Conservation (phyloP, 2,797 vertebrate species). For the Bradypus variegatus region DNA sequence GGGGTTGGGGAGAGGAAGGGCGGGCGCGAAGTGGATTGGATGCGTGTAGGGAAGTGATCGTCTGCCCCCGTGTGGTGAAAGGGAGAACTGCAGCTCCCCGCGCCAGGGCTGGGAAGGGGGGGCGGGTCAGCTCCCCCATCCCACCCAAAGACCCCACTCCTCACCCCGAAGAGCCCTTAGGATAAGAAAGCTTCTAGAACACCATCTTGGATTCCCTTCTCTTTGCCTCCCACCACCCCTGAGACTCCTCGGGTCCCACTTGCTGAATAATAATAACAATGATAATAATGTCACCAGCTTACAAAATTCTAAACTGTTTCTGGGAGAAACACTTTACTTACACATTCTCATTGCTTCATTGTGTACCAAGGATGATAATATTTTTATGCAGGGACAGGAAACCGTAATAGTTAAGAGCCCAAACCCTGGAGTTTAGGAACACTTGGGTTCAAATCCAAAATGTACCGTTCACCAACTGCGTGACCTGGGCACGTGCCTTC, state of each 20-base stretch:
- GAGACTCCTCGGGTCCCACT: background rate
- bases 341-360: background rate
- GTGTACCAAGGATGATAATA: background rate
- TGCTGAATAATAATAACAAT: background rate
- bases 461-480: background rate
- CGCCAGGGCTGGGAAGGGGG: background rate
- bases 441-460: background rate
- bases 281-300: background rate
- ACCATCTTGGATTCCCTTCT: background rate
- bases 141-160: background rate
- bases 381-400: background rate
- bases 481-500: background rate
- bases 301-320: background rate
- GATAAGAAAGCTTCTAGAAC: background rate
- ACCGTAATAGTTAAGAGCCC: background rate
- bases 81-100: background rate
- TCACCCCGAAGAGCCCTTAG: background rate
- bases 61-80: constrained; percentile 14
- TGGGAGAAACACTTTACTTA: background rate
- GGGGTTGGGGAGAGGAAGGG: rapidly evolving
- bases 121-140: background rate
- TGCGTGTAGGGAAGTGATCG: background rate
- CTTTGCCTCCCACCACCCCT: background rate
- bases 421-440: background rate
- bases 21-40: background rate